Base-by-base conservation (phyloP, 1,140 invertebrate species). In the Calliphora vicina region DNA sequence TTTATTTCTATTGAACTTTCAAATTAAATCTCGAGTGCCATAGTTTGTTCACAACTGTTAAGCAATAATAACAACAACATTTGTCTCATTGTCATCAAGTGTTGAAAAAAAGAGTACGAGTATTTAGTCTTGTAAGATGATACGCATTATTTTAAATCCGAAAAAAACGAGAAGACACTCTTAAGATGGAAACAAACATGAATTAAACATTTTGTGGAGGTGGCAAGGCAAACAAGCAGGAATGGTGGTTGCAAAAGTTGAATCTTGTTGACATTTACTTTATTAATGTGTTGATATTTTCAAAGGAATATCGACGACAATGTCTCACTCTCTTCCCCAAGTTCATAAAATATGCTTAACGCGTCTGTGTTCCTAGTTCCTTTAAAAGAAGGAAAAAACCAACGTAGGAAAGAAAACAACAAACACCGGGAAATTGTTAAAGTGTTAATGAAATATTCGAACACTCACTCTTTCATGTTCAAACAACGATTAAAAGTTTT, bases 381-480 rank as follows among this genome's bases (percentile, higher is more conserved):
- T 35, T 35, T 35, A 35, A 6, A 35, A 35, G 29, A 35, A 4
- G 29, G 8, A 4, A 35, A 4, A 35, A 35, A 8, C 29, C 29
- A 35, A 8, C 29, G 29, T 4, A 35, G 2, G n/a, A n/a, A 57
- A 57, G 15, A 57, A n/a, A n/a, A 57, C 15, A n/a, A 57, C 15
- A 57, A 57, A n/a, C n/a, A 57, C 50, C 15, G 50, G 50, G 61
- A 20, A 67, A 67, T 67, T 67, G 61, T 67, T 67, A 67, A 57
- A 67, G 61, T 67, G 61, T 67, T 67, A 67, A 67, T 67, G n/a
- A 67, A 67, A 67, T 67, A 23, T 67, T 67, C 61, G n/a, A 67
- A 67, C 23, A 67, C 20, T n/a, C 45, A 57, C 50, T 2, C 61
- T 67, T 67, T 67, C 20, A 67, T 67, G 61, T 67, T 67, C 6